Base-by-base conservation (phyloP, 53 echinoderm and acorn worm genomes). In the Echinarachnius parma region DNA sequence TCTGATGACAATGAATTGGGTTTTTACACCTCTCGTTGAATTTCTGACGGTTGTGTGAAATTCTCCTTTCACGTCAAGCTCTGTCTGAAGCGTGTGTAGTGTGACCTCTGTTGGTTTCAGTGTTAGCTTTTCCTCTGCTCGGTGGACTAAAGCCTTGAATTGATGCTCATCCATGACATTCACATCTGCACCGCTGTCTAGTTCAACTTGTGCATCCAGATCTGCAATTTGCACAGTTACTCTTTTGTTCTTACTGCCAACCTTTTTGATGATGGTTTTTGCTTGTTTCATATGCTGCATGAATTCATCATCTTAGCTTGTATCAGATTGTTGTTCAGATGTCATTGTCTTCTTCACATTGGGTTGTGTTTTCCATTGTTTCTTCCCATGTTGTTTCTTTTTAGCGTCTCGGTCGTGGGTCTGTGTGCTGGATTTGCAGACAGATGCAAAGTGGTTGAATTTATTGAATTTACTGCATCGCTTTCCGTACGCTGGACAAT, bases 111-210 rank as follows among this genome's bases (percentile, higher is more conserved):
- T 78, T 4, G 48, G 31, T 31, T 83, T 15, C 26, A 77, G 42
- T 34, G 22, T 16, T 5, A 58, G 31, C 26, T 61, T 24, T 21
- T 24, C 28, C 28, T 48, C 57, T 15, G 65, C 31, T 75, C 80
- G 62, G 58, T 79, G 75, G 19, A 32, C n/a, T 0, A 80, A 32
- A n/a, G 71, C 74, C 53, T 76, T 75, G 48, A 70, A 79, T 46
- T 84, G 69, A 52, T 84, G 78, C 50, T 78, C 83, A 67, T 84
- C 79, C 79, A 71, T 78, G 45, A 85, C 21, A 49, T 79, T 85
- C 28, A 39, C 45, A 8, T 85, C 80, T 26, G 75, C 75, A 28
- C 74, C 75, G 34, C 66, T 80, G 60, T 80, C 85, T 10, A 62
- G 64, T 30, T 79, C 84, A 47, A 75, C 56, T 4, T 33, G 61